phyloP scores from a whole-genome alignment of 2,797 vertebrate genomes.

The Babyrousa celebensis region DNA sequence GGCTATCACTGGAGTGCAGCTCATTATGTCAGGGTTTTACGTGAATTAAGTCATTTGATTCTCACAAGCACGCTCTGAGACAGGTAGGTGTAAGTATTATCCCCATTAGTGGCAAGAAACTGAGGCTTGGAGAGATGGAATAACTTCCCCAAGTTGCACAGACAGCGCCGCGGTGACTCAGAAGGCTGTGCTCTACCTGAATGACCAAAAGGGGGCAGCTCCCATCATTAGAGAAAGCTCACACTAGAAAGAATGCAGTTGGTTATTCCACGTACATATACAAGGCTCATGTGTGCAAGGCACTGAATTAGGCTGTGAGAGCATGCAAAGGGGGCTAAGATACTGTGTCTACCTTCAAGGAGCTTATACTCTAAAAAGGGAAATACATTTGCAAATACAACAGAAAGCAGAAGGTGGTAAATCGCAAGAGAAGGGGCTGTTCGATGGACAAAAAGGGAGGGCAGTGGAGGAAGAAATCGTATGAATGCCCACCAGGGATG shows the following conservation, averaged over 20 bases:
- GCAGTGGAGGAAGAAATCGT: not conserved
- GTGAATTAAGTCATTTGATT: not conserved
- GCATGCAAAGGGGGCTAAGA: not conserved
- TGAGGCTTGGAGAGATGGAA: not conserved
- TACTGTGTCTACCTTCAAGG: not conserved
- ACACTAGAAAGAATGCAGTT: not conserved
- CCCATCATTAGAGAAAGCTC: not conserved
- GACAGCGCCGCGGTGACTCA: not conserved
- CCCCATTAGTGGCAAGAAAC: not conserved
- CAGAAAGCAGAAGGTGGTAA: not conserved
- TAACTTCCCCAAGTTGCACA: not conserved
- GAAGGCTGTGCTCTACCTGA: not conserved
- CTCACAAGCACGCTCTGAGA: not conserved
- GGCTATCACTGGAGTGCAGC: not conserved
- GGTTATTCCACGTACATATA: not conserved
- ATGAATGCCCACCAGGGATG: not conserved
- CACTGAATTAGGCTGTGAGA: not conserved
- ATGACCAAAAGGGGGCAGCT: not conserved
- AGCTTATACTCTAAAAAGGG: not conserved
- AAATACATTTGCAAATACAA: not conserved
- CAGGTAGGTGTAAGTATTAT: not conserved
- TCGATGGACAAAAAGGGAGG: not conserved
- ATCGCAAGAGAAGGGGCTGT: not conserved
- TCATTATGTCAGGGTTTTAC: not conserved
- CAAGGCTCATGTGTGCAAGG: not conserved